Percentiles rank a stretch among this genome's conserved stretches.
These are phyloP conservation scores for Ptyas mucosa DNA, from an alignment of 2,113 vertebrate species.

Conservation along the genomic window DNA sequence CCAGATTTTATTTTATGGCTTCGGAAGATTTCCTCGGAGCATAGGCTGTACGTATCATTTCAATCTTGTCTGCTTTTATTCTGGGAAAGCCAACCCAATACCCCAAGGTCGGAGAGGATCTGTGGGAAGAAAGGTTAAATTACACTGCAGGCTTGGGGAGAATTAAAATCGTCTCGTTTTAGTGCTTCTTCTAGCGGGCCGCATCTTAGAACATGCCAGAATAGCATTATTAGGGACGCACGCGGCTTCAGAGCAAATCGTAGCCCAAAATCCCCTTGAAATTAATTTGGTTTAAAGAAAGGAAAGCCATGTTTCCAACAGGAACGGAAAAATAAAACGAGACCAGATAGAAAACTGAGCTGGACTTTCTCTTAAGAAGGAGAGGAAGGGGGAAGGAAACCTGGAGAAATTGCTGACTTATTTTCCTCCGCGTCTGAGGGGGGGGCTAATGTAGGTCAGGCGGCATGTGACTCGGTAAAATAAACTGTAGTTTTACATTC, in stretches of 20 bases:
- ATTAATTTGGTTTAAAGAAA: background rate
- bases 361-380: background rate
- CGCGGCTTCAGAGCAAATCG: background rate
- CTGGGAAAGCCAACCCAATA: background rate
- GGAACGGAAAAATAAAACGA: background rate
- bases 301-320: background rate
- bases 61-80: slow-evolving; percentile 9
- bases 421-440: background rate
- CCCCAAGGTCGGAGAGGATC: slow-evolving; percentile 17
- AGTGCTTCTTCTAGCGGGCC: background rate
- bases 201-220: background rate
- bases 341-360: background rate
- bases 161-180: background rate
- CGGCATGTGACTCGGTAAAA: background rate
- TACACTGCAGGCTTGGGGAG: background rate
- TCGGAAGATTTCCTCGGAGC: slow-evolving; percentile 12
- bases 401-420: background rate
- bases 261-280: background rate
- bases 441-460: background rate
- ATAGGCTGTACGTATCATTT: background rate
- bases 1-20: slow-evolving; percentile 8
- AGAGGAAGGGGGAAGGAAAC: accelerated
- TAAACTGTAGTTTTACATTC: background rate
- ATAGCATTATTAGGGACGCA: background rate
- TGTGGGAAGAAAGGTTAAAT: background rate